Evolutionary conservation across 2,797 vertebrate genomes (phyloP).

Genomic region (Chlorospingus flavigularis): DNA sequence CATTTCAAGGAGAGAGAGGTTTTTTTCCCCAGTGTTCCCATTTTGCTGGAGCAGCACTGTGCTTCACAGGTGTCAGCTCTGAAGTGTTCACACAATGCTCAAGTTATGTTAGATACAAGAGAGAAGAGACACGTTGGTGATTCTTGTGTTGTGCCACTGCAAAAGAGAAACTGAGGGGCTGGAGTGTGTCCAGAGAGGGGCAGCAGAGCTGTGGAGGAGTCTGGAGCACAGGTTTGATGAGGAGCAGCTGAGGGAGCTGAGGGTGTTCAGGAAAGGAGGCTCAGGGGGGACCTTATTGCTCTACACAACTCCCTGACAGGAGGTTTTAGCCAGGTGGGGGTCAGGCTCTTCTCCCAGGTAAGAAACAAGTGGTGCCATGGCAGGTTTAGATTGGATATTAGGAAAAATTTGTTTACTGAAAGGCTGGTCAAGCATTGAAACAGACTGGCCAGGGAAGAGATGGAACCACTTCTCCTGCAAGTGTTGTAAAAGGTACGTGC

Average conservation of each 20-base stretch:
- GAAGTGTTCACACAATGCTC: background rate
- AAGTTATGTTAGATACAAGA: background rate
- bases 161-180: background rate
- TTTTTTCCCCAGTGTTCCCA: background rate
- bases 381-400: background rate
- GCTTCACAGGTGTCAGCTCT: background rate
- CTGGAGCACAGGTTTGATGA: background rate
- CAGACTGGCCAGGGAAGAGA: background rate
- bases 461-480: background rate
- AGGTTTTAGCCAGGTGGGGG: background rate
- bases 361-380: background rate
- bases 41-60: background rate
- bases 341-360: background rate
- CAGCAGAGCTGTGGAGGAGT: background rate
- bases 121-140: background rate
- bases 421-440: background rate
- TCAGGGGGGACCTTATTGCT: fast-evolving
- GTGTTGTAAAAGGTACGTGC: background rate
- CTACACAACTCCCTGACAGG: background rate
- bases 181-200: background rate
- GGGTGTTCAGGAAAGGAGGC: background rate
- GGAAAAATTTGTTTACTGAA: background rate
- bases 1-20: background rate
- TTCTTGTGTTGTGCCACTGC: background rate
- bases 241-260: background rate